Evolutionary conservation across 2,888 invertebrate genomes (phyloP).

Genomic region (Archaeoteleia sp.): DNA sequence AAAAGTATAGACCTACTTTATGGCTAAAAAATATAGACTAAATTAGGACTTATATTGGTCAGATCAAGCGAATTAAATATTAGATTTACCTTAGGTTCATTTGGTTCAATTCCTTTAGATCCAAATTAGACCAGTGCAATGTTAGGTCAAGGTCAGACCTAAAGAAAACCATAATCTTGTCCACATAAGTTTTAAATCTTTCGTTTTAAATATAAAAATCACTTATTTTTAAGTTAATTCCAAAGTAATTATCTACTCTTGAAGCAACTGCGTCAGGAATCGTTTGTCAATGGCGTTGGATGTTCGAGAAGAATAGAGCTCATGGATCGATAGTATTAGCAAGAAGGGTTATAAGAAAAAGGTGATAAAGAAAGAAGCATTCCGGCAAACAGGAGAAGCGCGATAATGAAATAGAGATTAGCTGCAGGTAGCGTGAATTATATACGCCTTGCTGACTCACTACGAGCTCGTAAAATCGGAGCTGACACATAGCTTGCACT

Average conservation of each 20-base stretch:
- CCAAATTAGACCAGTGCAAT: no score
- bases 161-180: no score
- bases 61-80: no score
- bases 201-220: not conserved
- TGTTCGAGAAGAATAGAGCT: constrained; percentile 4
- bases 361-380: constrained; percentile 2
- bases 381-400: not conserved
- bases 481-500: constrained; percentile 13
- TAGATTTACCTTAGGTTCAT: no score
- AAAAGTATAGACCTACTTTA: no score
- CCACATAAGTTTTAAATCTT: no score
- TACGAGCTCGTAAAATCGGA: constrained; percentile 19
- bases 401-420: constrained; percentile 13
- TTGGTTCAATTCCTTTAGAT: no score
- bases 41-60: no score
- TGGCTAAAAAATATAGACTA: no score
- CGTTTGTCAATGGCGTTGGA: constrained; percentile 5
- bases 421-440: constrained; percentile 7
- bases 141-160: no score
- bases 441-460: constrained; percentile 15
- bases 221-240: not conserved
- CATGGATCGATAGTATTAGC: constrained; percentile 1
- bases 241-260: constrained; percentile 5
- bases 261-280: not conserved
- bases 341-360: constrained; percentile 4